Base-by-base conservation (phyloP, 1,140 invertebrate genomes). In the Fopius arisanus region DNA sequence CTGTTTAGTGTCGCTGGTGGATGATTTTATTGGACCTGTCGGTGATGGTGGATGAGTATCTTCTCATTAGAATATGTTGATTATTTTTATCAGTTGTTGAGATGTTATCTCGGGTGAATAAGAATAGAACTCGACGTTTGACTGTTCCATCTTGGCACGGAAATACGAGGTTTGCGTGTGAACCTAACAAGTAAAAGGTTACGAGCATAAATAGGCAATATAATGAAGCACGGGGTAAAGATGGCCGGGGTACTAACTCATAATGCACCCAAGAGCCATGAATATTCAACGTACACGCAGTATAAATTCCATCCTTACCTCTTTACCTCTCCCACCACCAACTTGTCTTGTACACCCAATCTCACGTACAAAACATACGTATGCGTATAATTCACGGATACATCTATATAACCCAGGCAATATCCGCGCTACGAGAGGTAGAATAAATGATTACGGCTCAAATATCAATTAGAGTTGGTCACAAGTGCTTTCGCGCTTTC, bases 251-350 rank as follows among this genome's bases (percentile, higher is more conserved):
- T 69, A 65, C 66, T 77, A 75, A 77, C 63, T 76, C 68, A 65
- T 78, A 76, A 79, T 75, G 67, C 69, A 68, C 41, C 40, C n/a
- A 28, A 59, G 68, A 59, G 62, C 28, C 75, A 79, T 80, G 78
- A 80, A 81, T 79, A 82, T 81, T 79, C 72, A 77, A 77, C 69
- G 40, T 77, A 59, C 74, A 71, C 66, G 59, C 23, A 72, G 75
- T 74, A 77, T 78, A 79, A 77, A 79, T 80, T 79, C 54, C 31
- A 31, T 68, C 16, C 40, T 48, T 72, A 19, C 70, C 59, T 40
- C 33, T 62, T 65, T 66, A 12, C 63, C 37, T 37, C 33, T 48
- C 23, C 54, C 2, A 3, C 21, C 19, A 28, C 6, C 54, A 59
- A 59, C 23, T 59, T 59, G 23, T 59, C 54, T 59, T 59, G 54